Percentiles rank a stretch among this genome's conserved stretches.
Conservation (phyloP, 2,888 invertebrate species). For the Andrena hattorfiana region DNA sequence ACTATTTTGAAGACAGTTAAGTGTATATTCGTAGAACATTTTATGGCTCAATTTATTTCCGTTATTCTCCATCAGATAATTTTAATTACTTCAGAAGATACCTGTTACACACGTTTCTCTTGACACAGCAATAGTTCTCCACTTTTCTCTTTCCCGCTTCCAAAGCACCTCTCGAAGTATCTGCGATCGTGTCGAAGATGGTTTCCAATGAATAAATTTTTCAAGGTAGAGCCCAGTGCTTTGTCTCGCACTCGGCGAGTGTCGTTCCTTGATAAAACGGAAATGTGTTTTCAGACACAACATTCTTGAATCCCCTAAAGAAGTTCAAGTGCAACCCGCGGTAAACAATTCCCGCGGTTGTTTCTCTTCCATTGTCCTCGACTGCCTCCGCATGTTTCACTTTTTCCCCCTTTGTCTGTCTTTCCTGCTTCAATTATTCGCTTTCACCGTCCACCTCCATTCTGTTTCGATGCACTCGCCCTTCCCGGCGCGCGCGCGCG, state of each 20-base stretch:
- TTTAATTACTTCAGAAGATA: not conserved
- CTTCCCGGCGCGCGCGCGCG: conserved; percentile 26
- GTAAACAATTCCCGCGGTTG: conserved; percentile 26
- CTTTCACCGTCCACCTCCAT: conserved; percentile 36
- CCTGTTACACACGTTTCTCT: not conserved
- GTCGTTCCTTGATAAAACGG: conserved; percentile 15
- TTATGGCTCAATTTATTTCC: conserved; percentile 22
- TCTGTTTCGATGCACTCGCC: conserved; percentile 36
- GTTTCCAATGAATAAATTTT: not conserved
- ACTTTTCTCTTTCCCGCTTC: not conserved
- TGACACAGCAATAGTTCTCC: not conserved
- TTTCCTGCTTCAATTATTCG: conserved; percentile 37
- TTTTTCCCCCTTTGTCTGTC: conserved; percentile 4
- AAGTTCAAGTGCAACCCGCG: conserved; percentile 36
- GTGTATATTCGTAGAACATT: not conserved
- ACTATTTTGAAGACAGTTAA: not conserved
- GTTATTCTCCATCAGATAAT: conserved; percentile 20
- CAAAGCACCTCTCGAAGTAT: too few relatives aligned
- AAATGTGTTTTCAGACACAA: conserved; percentile 25
- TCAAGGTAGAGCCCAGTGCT: not conserved
- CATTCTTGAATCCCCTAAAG: conserved; percentile 31
- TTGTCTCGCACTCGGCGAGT: not conserved
- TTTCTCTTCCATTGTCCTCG: conserved; percentile 22
- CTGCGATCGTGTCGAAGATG: not conserved
- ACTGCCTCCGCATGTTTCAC: not conserved